These are phyloP conservation scores for Parasteatoda lunata DNA, from an alignment of 2,888 invertebrate species.

Conservation along the genomic window DNA sequence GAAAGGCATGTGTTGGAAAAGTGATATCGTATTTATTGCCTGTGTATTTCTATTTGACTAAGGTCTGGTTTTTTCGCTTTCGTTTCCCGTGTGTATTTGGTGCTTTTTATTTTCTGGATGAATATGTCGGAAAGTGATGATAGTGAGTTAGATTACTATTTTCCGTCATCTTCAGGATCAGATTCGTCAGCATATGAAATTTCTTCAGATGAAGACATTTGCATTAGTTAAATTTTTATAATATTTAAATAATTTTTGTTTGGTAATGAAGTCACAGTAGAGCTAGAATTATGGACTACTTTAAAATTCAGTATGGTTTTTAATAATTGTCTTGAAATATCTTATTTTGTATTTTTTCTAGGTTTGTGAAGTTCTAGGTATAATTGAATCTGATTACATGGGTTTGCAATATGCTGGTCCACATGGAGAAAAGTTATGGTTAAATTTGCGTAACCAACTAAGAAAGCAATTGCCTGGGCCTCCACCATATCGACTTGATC, in stretches of 20 bases:
- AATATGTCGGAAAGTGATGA: no score
- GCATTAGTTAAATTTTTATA: not conserved
- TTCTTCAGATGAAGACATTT: no score
- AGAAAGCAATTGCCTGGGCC: constrained; percentile 81
- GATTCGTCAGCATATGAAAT: no score
- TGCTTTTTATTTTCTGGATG: no score
- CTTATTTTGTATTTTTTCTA: constrained; percentile 73
- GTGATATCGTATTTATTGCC: no score
- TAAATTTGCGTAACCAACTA: constrained; percentile 88
- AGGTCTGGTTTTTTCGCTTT: no score
- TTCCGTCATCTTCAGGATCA: no score
- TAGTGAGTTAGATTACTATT: no score
- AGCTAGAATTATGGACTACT: not conserved
- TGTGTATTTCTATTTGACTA: no score
- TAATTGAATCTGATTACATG: constrained; percentile 86
- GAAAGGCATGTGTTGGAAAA: no score
- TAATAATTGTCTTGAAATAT: not conserved
- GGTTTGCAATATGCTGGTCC: constrained; percentile 83
- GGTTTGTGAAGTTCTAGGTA: constrained; percentile 88
- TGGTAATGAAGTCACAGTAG: not conserved
- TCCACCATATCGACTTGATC: constrained; percentile 80
- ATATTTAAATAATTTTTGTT: not conserved
- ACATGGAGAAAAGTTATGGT: constrained; percentile 86
- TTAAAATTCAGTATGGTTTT: not conserved
- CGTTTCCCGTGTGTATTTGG: no score